Conservation (phyloP, 2,888 invertebrate species). For the Endotricha flammealis region DNA sequence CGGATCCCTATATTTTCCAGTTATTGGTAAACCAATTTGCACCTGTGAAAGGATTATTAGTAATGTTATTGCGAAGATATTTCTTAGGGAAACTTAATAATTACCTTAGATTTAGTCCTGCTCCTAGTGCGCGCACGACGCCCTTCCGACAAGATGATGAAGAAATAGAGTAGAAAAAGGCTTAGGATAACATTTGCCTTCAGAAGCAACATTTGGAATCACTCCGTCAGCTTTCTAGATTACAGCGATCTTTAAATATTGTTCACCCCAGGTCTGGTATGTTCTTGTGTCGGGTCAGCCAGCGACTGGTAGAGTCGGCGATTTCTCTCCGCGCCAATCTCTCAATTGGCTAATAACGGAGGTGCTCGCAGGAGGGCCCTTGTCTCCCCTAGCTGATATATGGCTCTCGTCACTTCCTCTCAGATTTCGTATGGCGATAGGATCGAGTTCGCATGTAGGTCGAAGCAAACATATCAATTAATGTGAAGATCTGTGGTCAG, state of each 20-base stretch:
- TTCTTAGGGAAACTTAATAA: too few relatives aligned
- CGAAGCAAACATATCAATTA: slow-evolving; percentile 22
- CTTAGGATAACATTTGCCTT: slow-evolving; percentile 36
- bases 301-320: slow-evolving; percentile 45
- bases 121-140: slow-evolving; percentile 84
- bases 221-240: not conserved
- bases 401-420: slow-evolving; percentile 57
- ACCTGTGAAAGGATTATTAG: slow-evolving; percentile 79
- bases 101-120: slow-evolving; percentile 86
- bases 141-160: slow-evolving; percentile 55
- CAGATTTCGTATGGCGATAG: slow-evolving; percentile 40
- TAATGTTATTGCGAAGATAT: too few relatives aligned
- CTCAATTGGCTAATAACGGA: slow-evolving; percentile 69
- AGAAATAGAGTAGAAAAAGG: slow-evolving; percentile 39
- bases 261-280: slow-evolving; percentile 24
- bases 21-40: slow-evolving; percentile 91
- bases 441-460: slow-evolving; percentile 28
- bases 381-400: slow-evolving; percentile 60
- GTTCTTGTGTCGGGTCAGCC: slow-evolving; percentile 36
- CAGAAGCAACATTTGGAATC: slow-evolving; percentile 40
- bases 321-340: slow-evolving; percentile 55
- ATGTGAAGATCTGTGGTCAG: too few relatives aligned
- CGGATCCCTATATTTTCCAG: slow-evolving; percentile 92
- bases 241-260: slow-evolving; percentile 16
- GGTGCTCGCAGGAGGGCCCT: slow-evolving; percentile 60